phyloP scores from a whole-genome alignment of 2,797 vertebrate genomes.

The Lepus oiostolus region DNA sequence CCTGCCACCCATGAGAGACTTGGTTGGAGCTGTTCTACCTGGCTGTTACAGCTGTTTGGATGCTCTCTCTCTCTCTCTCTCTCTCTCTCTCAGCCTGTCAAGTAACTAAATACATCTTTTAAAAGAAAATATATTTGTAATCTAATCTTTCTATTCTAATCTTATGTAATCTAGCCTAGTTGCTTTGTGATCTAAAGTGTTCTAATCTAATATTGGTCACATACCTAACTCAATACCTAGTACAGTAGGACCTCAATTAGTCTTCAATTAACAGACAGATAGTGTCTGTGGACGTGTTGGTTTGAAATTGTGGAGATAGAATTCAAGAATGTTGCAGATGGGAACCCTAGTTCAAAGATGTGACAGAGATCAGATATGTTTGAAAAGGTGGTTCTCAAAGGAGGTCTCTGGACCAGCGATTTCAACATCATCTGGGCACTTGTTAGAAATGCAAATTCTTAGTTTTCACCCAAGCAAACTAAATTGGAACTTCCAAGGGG shows the following conservation, averaged over 20 bases:
- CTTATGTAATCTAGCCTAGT: too few species aligned
- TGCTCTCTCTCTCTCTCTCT: too few species aligned
- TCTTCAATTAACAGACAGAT: background rate
- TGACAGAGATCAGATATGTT: background rate
- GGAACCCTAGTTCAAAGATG: background rate
- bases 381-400: background rate
- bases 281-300: background rate
- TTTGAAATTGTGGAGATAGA: background rate
- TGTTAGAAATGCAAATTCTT: background rate
- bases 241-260: background rate
- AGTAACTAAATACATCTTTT: too few species aligned
- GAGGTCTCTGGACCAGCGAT: fast-evolving
- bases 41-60: too few species aligned
- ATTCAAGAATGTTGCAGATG: background rate
- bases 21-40: too few species aligned
- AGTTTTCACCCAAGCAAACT: background rate
- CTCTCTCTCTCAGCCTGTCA: too few species aligned
- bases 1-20: too few species aligned
- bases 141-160: too few species aligned
- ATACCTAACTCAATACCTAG: background rate
- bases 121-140: too few species aligned
- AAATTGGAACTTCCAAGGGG: background rate
- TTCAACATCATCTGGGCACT: background rate
- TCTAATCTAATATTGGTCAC: background rate
- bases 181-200: background rate